Evolutionary conservation across 2,888 invertebrate genomes (phyloP).

Genomic region (Pachymerium ferrugineum): DNA sequence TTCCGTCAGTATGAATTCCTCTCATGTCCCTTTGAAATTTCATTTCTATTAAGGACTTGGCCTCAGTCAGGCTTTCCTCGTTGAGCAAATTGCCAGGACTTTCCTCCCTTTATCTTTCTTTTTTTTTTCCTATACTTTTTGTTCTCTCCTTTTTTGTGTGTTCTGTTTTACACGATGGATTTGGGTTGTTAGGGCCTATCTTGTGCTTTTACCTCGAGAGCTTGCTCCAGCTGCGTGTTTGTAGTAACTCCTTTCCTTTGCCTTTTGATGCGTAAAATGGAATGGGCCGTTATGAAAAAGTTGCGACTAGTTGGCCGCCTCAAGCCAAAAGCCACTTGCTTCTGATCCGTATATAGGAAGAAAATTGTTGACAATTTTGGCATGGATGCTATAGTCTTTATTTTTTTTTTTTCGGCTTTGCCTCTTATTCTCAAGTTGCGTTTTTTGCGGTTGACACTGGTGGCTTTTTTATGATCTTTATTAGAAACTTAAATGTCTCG

Average conservation of each 20-base stretch:
- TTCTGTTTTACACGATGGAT: neutral
- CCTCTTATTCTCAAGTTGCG: neutral
- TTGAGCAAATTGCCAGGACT: neutral
- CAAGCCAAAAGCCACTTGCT: neutral
- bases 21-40: neutral
- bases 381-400: neutral
- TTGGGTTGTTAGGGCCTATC: constrained; percentile 9
- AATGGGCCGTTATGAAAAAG: neutral
- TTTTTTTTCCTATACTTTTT: neutral
- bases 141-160: neutral
- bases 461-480: neutral
- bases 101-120: neutral
- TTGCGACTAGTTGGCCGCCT: neutral
- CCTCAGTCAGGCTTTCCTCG: neutral
- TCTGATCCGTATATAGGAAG: neutral
- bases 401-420: neutral
- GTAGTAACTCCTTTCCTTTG: neutral
- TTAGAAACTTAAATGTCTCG: neutral
- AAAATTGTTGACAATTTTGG: constrained; percentile 13
- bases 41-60: neutral
- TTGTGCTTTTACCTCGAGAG: neutral
- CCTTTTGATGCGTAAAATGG: constrained; percentile 13
- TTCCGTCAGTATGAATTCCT: neutral
- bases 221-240: neutral
- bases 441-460: neutral